Percentiles rank a stretch among this genome's conserved stretches.
Conservation (phyloP, 2,113 vertebrate genomes). For the Dasyornis broadbenti region DNA sequence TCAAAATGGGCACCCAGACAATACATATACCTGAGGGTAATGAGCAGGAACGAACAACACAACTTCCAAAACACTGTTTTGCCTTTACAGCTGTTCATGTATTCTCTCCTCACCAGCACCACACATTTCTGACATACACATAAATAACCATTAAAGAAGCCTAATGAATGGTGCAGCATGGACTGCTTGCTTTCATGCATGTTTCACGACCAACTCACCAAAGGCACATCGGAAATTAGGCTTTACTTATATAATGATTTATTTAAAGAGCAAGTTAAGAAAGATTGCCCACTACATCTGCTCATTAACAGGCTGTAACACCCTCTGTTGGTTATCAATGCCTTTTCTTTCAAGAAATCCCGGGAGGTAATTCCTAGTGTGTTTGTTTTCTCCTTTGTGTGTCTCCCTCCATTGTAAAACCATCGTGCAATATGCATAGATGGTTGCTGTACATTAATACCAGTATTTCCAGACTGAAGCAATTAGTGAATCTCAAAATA, state of each 20-base stretch:
- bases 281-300: slow-evolving; percentile 38
- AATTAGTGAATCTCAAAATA: neutral
- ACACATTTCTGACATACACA: slow-evolving; percentile 3
- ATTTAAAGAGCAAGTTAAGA: slow-evolving; percentile 34
- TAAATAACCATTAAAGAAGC: slow-evolving; percentile 58
- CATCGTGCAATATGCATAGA: neutral
- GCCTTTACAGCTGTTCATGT: neutral
- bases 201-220: slow-evolving; percentile 35
- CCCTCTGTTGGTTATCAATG: slow-evolving; percentile 20
- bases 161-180: slow-evolving; percentile 28
- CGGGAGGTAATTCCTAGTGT: slow-evolving; percentile 31
- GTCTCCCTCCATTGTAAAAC: neutral
- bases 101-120: neutral
- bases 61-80: neutral
- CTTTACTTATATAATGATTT: slow-evolving; percentile 57
- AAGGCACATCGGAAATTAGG: slow-evolving; percentile 49
- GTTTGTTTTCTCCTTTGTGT: slow-evolving; percentile 32
- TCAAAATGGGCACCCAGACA: neutral
- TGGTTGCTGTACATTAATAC: neutral
- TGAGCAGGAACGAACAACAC: slow-evolving; percentile 17
- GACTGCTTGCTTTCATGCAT: slow-evolving; percentile 30
- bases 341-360: slow-evolving; percentile 49
- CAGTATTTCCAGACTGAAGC: neutral
- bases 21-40: neutral
- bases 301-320: slow-evolving; percentile 67